Evolutionary conservation across 2,888 invertebrate species (phyloP).

Genomic region (Tipula helvola): DNA sequence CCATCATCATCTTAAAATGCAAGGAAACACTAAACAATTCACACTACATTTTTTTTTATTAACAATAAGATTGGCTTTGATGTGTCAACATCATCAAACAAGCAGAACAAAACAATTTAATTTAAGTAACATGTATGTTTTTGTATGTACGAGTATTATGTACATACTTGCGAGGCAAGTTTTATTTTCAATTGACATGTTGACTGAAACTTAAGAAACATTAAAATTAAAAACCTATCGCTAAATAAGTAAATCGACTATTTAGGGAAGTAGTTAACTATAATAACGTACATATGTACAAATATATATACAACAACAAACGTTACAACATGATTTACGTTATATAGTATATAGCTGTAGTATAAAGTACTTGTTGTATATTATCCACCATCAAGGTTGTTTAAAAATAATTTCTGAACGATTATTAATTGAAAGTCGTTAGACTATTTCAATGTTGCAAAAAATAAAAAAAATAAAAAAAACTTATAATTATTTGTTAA

Average conservation of each 20-base stretch:
- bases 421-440: conserved; percentile 9
- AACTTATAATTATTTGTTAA: background rate
- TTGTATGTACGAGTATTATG: no score
- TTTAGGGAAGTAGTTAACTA: background rate
- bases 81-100: background rate
- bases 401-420: background rate
- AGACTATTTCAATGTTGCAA: conserved; percentile 8
- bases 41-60: no score
- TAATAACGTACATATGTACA: background rate
- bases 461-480: background rate
- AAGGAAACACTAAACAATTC: no score
- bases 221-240: background rate
- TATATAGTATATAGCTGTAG: background rate
- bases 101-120: background rate
- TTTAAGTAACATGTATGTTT: background rate
- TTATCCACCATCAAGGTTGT: background rate
- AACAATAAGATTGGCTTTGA: background rate
- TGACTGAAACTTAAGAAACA: background rate
- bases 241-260: background rate
- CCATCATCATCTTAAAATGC: no score
- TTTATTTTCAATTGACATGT: background rate
- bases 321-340: background rate
- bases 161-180: background rate
- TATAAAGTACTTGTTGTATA: background rate
- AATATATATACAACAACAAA: background rate